Conservation (phyloP, 2,113 vertebrate genomes). For the Okapia johnstoni region DNA sequence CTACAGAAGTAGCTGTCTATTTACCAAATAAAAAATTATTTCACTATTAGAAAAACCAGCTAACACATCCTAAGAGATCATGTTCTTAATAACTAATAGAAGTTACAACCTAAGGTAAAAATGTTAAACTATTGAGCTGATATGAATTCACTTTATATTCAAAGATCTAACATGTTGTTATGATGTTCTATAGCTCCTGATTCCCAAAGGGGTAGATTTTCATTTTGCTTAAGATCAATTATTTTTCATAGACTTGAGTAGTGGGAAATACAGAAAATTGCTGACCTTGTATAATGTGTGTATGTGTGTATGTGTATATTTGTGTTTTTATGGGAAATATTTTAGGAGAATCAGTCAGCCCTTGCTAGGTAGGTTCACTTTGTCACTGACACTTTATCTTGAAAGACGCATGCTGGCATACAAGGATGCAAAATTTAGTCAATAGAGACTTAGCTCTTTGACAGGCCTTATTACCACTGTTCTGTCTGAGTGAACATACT, state of each 20-base stretch:
- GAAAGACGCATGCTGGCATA: background rate
- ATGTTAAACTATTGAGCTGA: background rate
- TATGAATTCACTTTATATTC: background rate
- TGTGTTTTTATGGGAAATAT: background rate
- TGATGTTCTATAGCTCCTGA: background rate
- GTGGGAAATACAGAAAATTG: background rate
- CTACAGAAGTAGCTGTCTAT: background rate
- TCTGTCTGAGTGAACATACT: background rate
- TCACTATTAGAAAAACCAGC: background rate
- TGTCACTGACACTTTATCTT: background rate
- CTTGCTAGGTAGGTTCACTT: background rate
- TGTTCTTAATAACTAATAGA: background rate
- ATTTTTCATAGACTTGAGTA: background rate
- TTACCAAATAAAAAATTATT: background rate
- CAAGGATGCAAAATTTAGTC: background rate
- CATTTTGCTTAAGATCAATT: background rate
- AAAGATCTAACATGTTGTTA: background rate
- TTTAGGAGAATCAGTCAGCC: background rate
- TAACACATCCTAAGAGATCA: background rate
- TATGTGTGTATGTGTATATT: background rate
- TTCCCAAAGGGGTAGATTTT: background rate
- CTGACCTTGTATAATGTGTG: background rate
- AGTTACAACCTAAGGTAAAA: background rate
- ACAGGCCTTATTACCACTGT: background rate
- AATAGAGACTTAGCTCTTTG: background rate